Base-by-base conservation (phyloP, 2,888 invertebrate species). In the Autographa gamma region DNA sequence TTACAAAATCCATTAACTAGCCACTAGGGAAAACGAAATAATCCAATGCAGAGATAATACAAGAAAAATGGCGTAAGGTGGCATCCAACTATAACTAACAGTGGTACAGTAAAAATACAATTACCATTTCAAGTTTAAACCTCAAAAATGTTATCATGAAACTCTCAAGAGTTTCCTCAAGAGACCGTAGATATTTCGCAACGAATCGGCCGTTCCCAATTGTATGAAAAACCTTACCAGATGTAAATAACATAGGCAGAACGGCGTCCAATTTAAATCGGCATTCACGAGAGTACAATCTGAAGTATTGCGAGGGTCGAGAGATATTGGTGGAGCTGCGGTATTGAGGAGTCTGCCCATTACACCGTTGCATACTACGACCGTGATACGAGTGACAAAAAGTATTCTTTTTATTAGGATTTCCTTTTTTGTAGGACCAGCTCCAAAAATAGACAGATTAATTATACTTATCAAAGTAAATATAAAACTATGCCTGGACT, bases 151-250 rank as follows among this genome's bases (percentile, higher is more conserved):
- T 72, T 71, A 81, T 85, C 84, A 82, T 84, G 77, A 79, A 84
- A 77, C 83, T 85, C 83, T 81, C 80, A 75, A 80, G 86, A 85
- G 87, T 88, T 89, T 92, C 88, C 93, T 92, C 93, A 81, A 77
- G 93, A 91, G 91, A 87, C 88, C 88, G 88, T 90, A 92, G 90
- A 93, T 92, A 94, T 93, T 93, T 94, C 88, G 92, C 91, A 93
- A 91, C 88, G 88, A 91, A 90, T 89, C 90, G 89, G 88, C 88
- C 87, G 85, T 86, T 90, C 86, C 87, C 92, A 88, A 92, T 93
- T 92, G 92, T 92, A 90, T 85, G 90, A 91, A 93, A 92, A 93
- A 90, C 92, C 90, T 89, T 86, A 80, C 85, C 86, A 89, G 88
- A 83, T 73, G 79, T 83, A 83, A 92, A 92, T 92, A 91, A 91